Conservation (phyloP, 2,888 invertebrate species). For the Baronia brevicornis region DNA sequence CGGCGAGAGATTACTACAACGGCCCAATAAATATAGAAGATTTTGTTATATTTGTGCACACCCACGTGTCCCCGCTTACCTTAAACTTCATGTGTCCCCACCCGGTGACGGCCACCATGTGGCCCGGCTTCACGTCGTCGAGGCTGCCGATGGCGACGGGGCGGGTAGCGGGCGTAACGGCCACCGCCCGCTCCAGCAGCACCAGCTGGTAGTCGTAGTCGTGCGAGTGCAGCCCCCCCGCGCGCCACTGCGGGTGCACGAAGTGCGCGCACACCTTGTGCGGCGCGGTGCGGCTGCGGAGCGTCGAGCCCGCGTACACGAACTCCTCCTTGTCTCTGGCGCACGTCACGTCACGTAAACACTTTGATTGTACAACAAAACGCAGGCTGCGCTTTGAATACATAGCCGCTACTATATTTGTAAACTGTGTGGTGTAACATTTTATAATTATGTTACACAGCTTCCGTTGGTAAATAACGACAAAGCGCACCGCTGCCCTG, state of each 20-base stretch:
- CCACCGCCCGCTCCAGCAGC: slow-evolving; percentile 44
- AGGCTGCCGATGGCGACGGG: slow-evolving; percentile 52
- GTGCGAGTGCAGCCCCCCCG: slow-evolving; percentile 32
- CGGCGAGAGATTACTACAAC: too few relatives aligned
- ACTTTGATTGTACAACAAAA: not conserved
- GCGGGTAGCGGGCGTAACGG: slow-evolving; percentile 34
- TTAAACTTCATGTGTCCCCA: slow-evolving; percentile 53
- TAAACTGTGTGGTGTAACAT: too few relatives aligned
- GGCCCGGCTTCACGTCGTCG: slow-evolving; percentile 35
- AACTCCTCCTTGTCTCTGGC: slow-evolving; percentile 39
- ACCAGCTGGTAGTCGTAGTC: slow-evolving; percentile 62
- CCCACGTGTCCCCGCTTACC: too few relatives aligned
- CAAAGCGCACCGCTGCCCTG: too few relatives aligned
- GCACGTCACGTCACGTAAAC: slow-evolving; percentile 7
- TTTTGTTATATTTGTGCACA: too few relatives aligned
- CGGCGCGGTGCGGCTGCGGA: slow-evolving; percentile 29
- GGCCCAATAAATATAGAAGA: too few relatives aligned
- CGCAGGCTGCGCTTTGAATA: too few relatives aligned
- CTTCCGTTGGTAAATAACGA: too few relatives aligned
- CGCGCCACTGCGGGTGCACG: slow-evolving; percentile 47
- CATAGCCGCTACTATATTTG: too few relatives aligned
- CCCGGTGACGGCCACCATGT: slow-evolving; percentile 41
- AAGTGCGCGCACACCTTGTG: slow-evolving; percentile 54
- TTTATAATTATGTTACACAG: too few relatives aligned
- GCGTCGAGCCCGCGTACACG: slow-evolving; percentile 48